Base-by-base conservation (phyloP, 2,113 vertebrate genomes). In the Corydoras sp. region DNA sequence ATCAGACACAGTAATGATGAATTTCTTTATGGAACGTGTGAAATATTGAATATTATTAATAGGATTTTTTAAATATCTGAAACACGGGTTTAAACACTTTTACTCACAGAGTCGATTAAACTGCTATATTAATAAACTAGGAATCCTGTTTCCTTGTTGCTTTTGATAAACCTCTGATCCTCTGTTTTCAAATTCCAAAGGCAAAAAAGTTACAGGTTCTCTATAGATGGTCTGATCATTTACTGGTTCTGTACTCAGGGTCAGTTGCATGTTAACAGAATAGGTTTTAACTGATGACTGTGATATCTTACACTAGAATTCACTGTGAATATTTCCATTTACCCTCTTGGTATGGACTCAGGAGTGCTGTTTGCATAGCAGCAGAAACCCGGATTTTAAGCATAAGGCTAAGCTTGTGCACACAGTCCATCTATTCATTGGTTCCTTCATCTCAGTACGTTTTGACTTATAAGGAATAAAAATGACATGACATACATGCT, bases 321-420 rank as follows among this genome's bases (percentile, higher is more conserved):
- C 35, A 43, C 7, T 43, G 35, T 43, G 35, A 43, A 43, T 43
- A 43, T 43, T 43, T 43, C 35, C 63, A 32, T 49, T 59, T 14
- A 48, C 49, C 48, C 60, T 63, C 51, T 72, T 56, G 51, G 35
- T 58, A 64, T 24, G 59, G 64, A 8, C 7, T 60, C 56, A 55
- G 50, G n/a, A 64, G 54, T 55, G 53, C 31, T 80, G 55, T 80
- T 80, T 75, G 63, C 53, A 69, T 43, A 43, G 35, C 56, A 77
- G 65, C 35, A 30, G 15, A 10, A 51, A 71, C 65, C 72, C 58
- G 72, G 78, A 72, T 77, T 72, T 62, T 15, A 10, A 51, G 65
- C 29, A 32, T 48, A 29, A 29, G 31, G 13, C 32, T 66, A 69
- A 51, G 30, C 64, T 72, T 61, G 32, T 6, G 49, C 14, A 78